Evolutionary conservation across 2,888 invertebrate genomes (phyloP).

Genomic region (Monochamus alternatus): DNA sequence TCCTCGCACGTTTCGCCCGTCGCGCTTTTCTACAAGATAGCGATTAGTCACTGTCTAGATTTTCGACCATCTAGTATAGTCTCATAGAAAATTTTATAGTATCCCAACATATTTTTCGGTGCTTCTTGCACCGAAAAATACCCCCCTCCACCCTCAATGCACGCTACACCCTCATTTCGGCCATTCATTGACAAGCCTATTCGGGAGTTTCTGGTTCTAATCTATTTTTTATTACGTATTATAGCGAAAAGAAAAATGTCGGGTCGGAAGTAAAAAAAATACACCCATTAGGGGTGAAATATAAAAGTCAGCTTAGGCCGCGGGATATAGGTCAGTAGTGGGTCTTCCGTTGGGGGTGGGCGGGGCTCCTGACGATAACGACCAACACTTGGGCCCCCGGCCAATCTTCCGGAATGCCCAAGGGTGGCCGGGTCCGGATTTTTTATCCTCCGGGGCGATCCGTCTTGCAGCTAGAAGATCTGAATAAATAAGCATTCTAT

Average conservation of each 20-base stretch:
- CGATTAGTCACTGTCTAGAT: no score
- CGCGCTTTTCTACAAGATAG: no score
- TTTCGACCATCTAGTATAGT: no score
- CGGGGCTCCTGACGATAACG: slow-evolving; percentile 46
- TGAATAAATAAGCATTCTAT: slow-evolving; percentile 65
- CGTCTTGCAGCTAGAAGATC: slow-evolving; percentile 61
- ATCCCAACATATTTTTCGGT: no score
- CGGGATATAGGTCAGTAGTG: slow-evolving; percentile 24
- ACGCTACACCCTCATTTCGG: no score
- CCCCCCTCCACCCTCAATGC: no score
- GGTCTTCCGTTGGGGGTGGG: neutral
- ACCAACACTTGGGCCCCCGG: slow-evolving; percentile 56
- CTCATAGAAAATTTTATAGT: no score
- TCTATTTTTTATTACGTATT: no score
- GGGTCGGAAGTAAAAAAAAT: slow-evolving; percentile 15
- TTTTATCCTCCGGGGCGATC: slow-evolving; percentile 63
- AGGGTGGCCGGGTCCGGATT: slow-evolving; percentile 61
- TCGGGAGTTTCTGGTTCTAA: no score
- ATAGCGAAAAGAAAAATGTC: slow-evolving; percentile 7
- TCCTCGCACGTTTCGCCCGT: no score
- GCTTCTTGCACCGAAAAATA: no score
- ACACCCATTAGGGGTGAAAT: slow-evolving; percentile 19
- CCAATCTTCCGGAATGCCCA: slow-evolving; percentile 65
- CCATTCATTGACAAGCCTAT: no score
- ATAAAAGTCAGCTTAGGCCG: slow-evolving; percentile 23